Evolutionary conservation across 37 sponge, comb jelly and placozoan species (phyloP).

Genomic region (Petrosia ficiformis): DNA sequence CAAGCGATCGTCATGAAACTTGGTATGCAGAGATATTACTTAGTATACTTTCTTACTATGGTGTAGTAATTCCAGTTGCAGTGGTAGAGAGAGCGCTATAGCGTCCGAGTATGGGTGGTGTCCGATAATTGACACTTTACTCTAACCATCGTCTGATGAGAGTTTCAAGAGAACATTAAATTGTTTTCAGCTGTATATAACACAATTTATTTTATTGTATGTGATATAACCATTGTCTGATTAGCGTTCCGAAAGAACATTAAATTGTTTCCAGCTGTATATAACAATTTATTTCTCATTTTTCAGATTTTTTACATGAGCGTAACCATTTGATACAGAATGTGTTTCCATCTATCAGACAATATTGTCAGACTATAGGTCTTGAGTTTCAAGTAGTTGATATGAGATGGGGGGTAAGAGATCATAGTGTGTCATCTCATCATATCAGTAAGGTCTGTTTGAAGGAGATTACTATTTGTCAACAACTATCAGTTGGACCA

Average conservation of each 20-base stretch:
- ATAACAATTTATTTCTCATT: slow-evolving; percentile 6
- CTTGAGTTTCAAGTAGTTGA: slow-evolving; percentile 74
- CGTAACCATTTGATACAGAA: slow-evolving; percentile 49
- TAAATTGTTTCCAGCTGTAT: background rate
- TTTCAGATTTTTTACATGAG: slow-evolving; percentile 55
- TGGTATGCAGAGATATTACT: no score
- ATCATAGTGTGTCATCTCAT: slow-evolving; percentile 58
- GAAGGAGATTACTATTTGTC: slow-evolving; percentile 57
- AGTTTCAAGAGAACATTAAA: no score
- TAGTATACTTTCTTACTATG: no score
- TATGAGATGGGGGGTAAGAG: slow-evolving; percentile 79
- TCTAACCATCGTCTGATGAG: no score
- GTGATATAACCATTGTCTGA: no score
- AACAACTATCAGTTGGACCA: slow-evolving; percentile 65
- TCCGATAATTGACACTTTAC: no score
- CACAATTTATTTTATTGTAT: no score
- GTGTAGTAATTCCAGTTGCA: no score
- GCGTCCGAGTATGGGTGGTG: no score
- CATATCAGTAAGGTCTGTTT: slow-evolving; percentile 65
- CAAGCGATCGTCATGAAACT: no score
- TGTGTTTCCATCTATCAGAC: slow-evolving; percentile 36
- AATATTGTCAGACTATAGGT: slow-evolving; percentile 47
- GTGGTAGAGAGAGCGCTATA: no score
- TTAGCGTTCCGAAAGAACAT: background rate
- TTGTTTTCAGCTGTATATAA: no score